Conservation (phyloP, 1,140 invertebrate genomes). For the Scaptomyza hsui region DNA sequence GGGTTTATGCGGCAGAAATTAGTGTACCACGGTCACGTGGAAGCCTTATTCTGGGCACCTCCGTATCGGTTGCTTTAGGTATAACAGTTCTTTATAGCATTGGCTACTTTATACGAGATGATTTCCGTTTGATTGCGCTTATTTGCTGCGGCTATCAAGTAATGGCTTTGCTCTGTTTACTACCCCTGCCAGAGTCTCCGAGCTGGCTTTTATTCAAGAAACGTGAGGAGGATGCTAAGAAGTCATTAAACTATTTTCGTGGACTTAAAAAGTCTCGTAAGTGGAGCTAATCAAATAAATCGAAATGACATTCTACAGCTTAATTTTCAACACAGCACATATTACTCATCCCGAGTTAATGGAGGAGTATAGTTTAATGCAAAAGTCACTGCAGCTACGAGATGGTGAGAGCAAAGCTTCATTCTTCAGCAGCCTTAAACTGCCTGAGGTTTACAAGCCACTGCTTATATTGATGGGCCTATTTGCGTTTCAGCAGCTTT, state of each 20-base stretch:
- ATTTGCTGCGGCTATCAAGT: slow-evolving; percentile 86
- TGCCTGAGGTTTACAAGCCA: slow-evolving; percentile 86
- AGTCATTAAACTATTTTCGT: slow-evolving; percentile 85
- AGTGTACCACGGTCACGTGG: slow-evolving; percentile 85
- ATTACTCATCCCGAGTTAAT: slow-evolving; percentile 83
- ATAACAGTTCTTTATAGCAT: slow-evolving; percentile 87
- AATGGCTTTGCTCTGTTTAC: slow-evolving; percentile 85
- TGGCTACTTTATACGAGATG: slow-evolving; percentile 86
- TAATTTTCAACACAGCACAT: slow-evolving; percentile 40
- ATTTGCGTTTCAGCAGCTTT: slow-evolving; percentile 92
- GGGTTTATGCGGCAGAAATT: slow-evolving; percentile 88
- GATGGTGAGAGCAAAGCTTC: slow-evolving; percentile 69
- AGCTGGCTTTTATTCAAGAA: slow-evolving; percentile 87
- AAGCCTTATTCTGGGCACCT: slow-evolving; percentile 87
- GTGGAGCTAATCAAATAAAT: neutral
- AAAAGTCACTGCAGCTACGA: slow-evolving; percentile 67
- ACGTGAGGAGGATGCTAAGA: slow-evolving; percentile 85
- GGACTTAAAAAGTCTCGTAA: slow-evolving; percentile 84
- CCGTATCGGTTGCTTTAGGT: slow-evolving; percentile 86
- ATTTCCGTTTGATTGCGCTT: slow-evolving; percentile 87
- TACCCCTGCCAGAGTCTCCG: slow-evolving; percentile 89
- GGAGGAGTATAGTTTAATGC: slow-evolving; percentile 66
- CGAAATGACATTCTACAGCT: neutral
- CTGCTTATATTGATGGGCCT: slow-evolving; percentile 87
- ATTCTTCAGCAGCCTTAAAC: slow-evolving; percentile 48